Evolutionary conservation across 92 coral and sea anemone genomes (phyloP), one percentile per base, ranked within the genome.

Genomic region (Umimayanthus chanpuru): DNA sequence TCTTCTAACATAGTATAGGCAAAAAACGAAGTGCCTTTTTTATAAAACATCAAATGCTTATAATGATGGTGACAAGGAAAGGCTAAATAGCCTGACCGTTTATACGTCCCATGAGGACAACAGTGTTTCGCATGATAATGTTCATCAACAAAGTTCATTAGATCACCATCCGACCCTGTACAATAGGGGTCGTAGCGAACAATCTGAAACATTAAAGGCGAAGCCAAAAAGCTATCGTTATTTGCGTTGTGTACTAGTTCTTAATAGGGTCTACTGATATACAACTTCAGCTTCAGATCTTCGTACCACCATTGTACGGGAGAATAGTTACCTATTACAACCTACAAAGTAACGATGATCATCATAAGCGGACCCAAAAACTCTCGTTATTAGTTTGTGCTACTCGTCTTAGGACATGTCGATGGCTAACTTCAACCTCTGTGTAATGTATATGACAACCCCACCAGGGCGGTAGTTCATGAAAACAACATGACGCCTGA

Each of bases 121-220:
- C 72, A 49, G 55, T 49, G 55, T 49, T 49, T 49, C 55, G 55
- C 55, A 49, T 49, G 55, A 49, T 49, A 49, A 66, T 66, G 72
- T 66, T 66, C 72, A 66, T 66, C 72, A 66, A 66, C 72, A 66
- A 66, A 26, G 72, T 66, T 66, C 72, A 66, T 18, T 66, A 66
- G 72, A 66, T 66, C 72, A 66, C 72, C 72, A 66, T 66, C 72
- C 72, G 72, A 66, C 72, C 72, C 72, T 66, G 72, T 66, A 66
- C 72, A 66, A 66, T 66, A 66, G 72, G 72, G 72, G 72, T 66
- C 72, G 72, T 66, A 66, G 72, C 72, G 72, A 66, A 66, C 72
- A 28, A 66, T 49, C 55, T 49, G 55, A 49, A 49, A 49, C 55
- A 49, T 49, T 49, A 49, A 49, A 49, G 55, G 55, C 72, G 72